A percentile compares a stretch with the other conserved stretches of the same genome.
phyloP scores from a whole-genome alignment of 1,140 invertebrate genomes.

The Pseudomyrmex flavicornis region DNA sequence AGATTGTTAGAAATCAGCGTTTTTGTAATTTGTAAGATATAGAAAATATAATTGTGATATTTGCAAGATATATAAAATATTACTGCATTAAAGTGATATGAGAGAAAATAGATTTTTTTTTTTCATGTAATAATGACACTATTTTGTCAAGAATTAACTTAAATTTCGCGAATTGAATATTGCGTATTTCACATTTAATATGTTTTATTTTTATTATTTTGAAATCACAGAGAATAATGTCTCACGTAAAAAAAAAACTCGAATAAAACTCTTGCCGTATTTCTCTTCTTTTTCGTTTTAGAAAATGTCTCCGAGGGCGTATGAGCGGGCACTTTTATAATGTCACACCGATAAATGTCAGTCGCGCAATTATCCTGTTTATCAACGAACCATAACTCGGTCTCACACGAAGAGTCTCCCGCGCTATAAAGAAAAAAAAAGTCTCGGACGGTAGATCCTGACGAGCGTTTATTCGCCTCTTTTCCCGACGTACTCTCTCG shows the following conservation, averaged over 20 bases:
- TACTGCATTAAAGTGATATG: too few relatives aligned
- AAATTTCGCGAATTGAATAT: neutral
- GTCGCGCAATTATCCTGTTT: conserved; percentile 47
- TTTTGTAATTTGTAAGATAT: neutral
- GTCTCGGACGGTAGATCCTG: neutral
- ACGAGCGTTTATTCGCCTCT: neutral
- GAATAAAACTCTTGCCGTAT: neutral
- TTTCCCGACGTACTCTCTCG: neutral
- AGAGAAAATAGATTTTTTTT: neutral
- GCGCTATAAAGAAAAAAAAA: conserved; percentile 29
- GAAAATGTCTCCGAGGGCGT: neutral
- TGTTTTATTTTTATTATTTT: too few relatives aligned
- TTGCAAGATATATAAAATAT: too few relatives aligned
- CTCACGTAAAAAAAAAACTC: too few relatives aligned
- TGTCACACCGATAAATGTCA: conserved; percentile 68
- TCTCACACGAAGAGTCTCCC: conserved; percentile 11
- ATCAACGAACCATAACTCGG: conserved; percentile 42
- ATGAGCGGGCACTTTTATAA: conserved; percentile 50
- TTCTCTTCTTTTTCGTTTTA: conserved; percentile 26
- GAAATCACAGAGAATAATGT: neutral
- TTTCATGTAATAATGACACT: neutral
- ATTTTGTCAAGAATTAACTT: neutral
- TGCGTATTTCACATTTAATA: neutral
- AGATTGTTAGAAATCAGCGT: neutral
- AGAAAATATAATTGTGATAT: too few relatives aligned